phyloP scores from a whole-genome alignment of 2,888 invertebrate species.

The Melitaea athalia region DNA sequence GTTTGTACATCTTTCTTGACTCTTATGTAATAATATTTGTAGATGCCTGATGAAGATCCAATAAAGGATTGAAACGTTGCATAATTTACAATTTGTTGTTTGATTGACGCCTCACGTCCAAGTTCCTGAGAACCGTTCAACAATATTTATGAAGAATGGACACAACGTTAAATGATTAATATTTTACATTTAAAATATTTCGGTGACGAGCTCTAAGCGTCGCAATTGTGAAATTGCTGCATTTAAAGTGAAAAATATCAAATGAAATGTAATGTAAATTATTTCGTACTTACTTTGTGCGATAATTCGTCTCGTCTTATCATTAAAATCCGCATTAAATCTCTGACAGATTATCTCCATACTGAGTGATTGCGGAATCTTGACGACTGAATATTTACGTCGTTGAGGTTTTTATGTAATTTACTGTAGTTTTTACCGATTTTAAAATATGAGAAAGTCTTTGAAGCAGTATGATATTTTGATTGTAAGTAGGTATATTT shows the following conservation, averaged over 20 bases:
- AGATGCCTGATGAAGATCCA: no score
- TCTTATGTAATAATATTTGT: no score
- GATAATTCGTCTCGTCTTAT: neutral
- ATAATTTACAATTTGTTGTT: no score
- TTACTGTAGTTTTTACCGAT: neutral
- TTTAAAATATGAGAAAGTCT: no score
- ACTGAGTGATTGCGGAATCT: neutral
- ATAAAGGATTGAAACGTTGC: no score
- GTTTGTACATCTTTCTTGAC: no score
- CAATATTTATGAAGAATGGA: no score
- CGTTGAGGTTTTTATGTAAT: neutral
- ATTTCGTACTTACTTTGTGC: neutral
- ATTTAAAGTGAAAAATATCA: slow-evolving; percentile 15
- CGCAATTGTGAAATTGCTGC: slow-evolving; percentile 21
- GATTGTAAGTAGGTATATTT: no score
- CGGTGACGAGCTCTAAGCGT: slow-evolving; percentile 21
- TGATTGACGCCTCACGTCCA: no score
- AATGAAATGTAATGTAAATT: slow-evolving; percentile 12
- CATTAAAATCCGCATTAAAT: slow-evolving; percentile 6
- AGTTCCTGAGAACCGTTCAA: no score
- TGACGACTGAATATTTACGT: slow-evolving; percentile 1
- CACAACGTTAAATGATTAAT: no score
- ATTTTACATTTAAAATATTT: slow-evolving; percentile 21
- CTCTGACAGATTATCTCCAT: neutral
- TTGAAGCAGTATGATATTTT: no score